These are phyloP conservation scores for Corbicula japonica DNA, from an alignment of 2,888 invertebrate species.

Conservation along the genomic window DNA sequence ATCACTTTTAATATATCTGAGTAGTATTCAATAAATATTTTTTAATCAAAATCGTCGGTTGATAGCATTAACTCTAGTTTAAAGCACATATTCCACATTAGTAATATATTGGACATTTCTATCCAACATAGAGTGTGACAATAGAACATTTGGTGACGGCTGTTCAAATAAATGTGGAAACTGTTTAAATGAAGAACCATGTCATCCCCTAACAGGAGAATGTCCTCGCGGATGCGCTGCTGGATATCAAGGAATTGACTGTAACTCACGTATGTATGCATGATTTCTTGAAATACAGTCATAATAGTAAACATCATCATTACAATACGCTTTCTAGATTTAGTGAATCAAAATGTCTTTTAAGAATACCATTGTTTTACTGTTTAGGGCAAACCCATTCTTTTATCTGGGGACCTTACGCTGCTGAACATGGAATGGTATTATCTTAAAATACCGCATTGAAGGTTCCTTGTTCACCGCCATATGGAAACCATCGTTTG, in stretches of 20 bases:
- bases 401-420: not conserved
- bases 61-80: too few species aligned
- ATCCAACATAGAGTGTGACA: not conserved
- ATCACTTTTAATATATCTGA: too few species aligned
- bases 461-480: too few species aligned
- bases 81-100: too few species aligned
- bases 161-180: not conserved
- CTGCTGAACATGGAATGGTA: not conserved
- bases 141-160: not conserved
- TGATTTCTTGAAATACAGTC: not conserved
- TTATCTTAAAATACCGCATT: not conserved
- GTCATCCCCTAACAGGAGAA: slow-evolving; percentile 1
- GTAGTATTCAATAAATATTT: too few species aligned
- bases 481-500: too few species aligned
- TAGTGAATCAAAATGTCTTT: not conserved
- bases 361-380: not conserved
- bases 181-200: not conserved
- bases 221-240: slow-evolving; percentile 9
- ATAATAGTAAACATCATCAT: not conserved
- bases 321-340: not conserved
- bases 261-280: not conserved
- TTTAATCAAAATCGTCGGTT: too few species aligned
- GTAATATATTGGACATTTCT: too few species aligned
- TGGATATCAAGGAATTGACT: slow-evolving; percentile 6
- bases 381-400: not conserved